Evolutionary conservation across 1,140 invertebrate species (phyloP).

Genomic region (Cyphomyrmex costatus): DNA sequence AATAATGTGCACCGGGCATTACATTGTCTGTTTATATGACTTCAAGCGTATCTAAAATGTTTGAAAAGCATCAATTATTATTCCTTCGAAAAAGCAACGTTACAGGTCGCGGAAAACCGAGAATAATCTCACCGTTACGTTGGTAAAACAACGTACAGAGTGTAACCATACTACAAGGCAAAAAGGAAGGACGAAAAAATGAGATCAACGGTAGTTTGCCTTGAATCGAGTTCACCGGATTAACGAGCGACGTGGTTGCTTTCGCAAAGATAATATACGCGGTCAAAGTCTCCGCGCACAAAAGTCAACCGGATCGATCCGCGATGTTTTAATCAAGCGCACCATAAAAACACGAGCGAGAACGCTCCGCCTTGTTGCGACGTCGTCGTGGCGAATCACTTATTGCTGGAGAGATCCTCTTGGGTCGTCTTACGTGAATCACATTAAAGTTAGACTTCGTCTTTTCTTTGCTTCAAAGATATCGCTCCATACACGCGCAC

Average conservation of each 20-base stretch:
- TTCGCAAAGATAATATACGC: slow-evolving; percentile 33
- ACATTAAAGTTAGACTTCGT: slow-evolving; percentile 50
- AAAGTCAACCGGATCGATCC: not conserved
- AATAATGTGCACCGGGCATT: not conserved
- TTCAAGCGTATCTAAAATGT: not conserved
- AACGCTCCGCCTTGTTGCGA: slow-evolving; percentile 11
- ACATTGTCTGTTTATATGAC: not conserved
- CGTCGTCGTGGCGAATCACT: slow-evolving; percentile 1
- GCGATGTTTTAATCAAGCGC: slow-evolving; percentile 61
- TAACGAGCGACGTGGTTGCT: slow-evolving; percentile 36
- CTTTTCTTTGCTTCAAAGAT: slow-evolving; percentile 7
- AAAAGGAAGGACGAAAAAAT: slow-evolving; percentile 15
- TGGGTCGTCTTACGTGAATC: slow-evolving; percentile 62
- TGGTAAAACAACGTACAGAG: slow-evolving; percentile 11
- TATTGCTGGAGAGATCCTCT: slow-evolving; percentile 8
- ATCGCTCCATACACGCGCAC: not conserved
- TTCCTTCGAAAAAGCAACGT: slow-evolving; percentile 1
- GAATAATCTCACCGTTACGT: slow-evolving; percentile 9
- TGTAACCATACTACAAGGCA: not conserved
- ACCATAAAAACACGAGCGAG: slow-evolving; percentile 48
- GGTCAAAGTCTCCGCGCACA: not conserved
- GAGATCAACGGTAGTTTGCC: slow-evolving; percentile 16
- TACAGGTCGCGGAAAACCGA: not conserved
- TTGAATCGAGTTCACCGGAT: slow-evolving; percentile 37
- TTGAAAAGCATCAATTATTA: slow-evolving; percentile 17